Evolutionary conservation across 2,888 invertebrate genomes (phyloP).

Genomic region (Linnaemya tessellans): DNA sequence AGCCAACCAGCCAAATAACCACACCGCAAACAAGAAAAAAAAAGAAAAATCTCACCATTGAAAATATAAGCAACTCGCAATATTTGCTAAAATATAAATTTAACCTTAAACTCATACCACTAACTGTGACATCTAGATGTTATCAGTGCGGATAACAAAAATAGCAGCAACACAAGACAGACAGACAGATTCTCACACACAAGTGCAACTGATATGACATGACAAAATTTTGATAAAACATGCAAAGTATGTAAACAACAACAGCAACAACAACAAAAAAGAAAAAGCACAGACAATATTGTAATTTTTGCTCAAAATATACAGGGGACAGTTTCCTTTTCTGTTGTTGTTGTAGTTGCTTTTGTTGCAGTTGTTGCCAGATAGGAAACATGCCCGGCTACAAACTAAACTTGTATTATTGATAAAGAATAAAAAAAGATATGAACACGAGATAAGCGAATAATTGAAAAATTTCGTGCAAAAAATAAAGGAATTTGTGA

Average conservation of each 20-base stretch:
- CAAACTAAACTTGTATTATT: constrained; percentile 41
- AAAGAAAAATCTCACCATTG: constrained; percentile 31
- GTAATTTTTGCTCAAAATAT: constrained; percentile 41
- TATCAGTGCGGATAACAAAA: constrained; percentile 56
- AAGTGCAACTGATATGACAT: constrained; percentile 72
- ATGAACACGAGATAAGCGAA: constrained; percentile 41
- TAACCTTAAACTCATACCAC: constrained; percentile 65
- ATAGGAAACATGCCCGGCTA: constrained; percentile 37
- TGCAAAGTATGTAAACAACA: constrained; percentile 68
- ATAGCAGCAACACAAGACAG: constrained; percentile 32
- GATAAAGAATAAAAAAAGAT: constrained; percentile 48
- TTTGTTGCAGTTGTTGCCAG: constrained; percentile 9
- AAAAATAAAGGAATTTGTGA: constrained; percentile 30
- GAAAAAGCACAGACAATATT: constrained; percentile 27
- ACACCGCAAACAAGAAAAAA: background rate
- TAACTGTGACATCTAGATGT: constrained; percentile 66
- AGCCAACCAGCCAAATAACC: constrained; percentile 22
- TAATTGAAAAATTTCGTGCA: constrained; percentile 49
- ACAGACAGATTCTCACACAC: constrained; percentile 52
- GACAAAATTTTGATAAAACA: constrained; percentile 70
- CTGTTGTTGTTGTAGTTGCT: constrained; percentile 6
- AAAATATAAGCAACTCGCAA: constrained; percentile 16
- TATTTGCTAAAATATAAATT: constrained; percentile 54
- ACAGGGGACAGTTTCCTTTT: constrained; percentile 37
- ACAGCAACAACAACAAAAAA: constrained; percentile 41